Evolutionary conservation across 2,113 vertebrate species (phyloP).

Genomic region (Loxodonta africana): DNA sequence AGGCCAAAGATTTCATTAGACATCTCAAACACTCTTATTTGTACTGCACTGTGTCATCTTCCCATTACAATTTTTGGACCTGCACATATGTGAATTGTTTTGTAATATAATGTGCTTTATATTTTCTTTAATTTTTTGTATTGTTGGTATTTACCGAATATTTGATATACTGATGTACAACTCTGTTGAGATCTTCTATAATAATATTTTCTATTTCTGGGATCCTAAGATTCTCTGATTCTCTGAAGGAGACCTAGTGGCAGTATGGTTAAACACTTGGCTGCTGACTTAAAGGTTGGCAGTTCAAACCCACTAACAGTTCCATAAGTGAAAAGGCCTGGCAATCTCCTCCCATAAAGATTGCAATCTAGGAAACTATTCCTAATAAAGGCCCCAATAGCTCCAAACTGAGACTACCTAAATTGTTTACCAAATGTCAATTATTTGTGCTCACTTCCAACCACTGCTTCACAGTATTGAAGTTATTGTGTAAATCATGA

Average conservation of each 20-base stretch:
- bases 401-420: background rate
- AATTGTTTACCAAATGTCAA: background rate
- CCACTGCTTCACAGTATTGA: background rate
- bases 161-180: background rate
- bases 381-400: background rate
- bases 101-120: background rate
- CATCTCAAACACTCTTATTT: background rate
- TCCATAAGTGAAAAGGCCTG: too few species aligned
- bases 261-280: too few species aligned
- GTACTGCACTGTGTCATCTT: background rate
- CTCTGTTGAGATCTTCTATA: background rate
- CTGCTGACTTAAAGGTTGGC: too few species aligned
- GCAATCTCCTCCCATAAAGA: too few species aligned
- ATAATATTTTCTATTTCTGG: background rate
- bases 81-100: background rate
- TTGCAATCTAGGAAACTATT: too few species aligned
- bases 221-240: constrained; percentile 31
- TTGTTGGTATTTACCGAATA: background rate
- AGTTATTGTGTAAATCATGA: background rate
- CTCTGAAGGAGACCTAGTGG: background rate
- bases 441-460: background rate
- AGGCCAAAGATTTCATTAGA: background rate
- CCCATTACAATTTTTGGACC: background rate
- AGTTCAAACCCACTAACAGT: too few species aligned
- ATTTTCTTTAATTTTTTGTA: constrained; percentile 35